Percentiles rank a stretch among this genome's conserved stretches.
Conservation (phyloP, 2,113 vertebrate genomes). For the Podiceps cristatus region DNA sequence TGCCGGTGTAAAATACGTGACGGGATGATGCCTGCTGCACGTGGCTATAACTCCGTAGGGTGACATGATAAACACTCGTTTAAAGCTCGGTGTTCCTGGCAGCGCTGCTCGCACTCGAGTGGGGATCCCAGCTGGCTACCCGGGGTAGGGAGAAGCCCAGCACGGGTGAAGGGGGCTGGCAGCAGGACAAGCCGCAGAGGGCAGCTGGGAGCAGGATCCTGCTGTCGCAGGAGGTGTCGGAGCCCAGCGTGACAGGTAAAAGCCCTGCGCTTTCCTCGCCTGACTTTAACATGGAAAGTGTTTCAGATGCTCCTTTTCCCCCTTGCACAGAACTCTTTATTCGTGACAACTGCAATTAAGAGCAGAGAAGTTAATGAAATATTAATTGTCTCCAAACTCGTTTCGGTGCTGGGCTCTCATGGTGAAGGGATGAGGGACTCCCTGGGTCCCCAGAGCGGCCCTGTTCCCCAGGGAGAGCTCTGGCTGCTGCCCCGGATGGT, state of each 20-base stretch:
- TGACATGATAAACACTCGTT: not conserved
- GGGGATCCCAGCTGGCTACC: accelerated
- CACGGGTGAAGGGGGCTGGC: not conserved
- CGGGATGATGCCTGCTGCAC: not conserved
- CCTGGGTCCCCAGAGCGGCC: not conserved
- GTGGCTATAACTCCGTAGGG: not conserved
- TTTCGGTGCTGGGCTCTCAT: not conserved
- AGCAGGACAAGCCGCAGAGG: not conserved
- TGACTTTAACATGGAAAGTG: not conserved
- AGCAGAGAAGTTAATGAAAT: not conserved
- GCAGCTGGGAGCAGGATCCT: not conserved
- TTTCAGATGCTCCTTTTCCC: not conserved
- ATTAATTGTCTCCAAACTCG: not conserved
- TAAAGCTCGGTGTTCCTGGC: not conserved
- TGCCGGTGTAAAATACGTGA: not conserved
- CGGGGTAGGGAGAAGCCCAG: not conserved
- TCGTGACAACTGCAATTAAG: not conserved
- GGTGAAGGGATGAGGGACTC: not conserved
- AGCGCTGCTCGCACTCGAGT: accelerated
- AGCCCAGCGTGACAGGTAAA: not conserved
- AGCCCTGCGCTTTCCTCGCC: not conserved
- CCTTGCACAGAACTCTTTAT: not conserved
- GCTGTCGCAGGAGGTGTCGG: not conserved
- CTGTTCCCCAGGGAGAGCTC: not conserved
- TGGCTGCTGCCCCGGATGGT: not conserved